These are phyloP conservation scores for Myotis vivesi DNA, from an alignment of 2,797 vertebrate species.

Conservation along the genomic window DNA sequence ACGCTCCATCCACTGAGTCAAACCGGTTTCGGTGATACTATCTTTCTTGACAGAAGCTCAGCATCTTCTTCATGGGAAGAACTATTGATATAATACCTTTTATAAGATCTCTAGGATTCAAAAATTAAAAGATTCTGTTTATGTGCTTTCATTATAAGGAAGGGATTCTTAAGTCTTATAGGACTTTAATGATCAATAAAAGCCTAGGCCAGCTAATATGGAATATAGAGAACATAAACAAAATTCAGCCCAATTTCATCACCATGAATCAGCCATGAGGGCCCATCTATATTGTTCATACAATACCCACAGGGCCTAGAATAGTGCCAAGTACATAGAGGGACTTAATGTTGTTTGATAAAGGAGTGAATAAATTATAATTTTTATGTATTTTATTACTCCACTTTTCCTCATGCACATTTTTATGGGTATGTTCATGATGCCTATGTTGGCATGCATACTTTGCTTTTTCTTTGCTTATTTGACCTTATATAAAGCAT, in stretches of 20 bases:
- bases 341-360: not conserved
- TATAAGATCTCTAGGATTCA: not conserved
- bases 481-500: not conserved
- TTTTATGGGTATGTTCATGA: not conserved
- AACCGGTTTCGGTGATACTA: too few relatives aligned
- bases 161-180: not conserved
- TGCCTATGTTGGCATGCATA: not conserved
- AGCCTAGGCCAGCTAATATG: not conserved
- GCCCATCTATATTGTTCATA: not conserved
- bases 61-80: not conserved
- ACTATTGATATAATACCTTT: not conserved
- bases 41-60: not conserved
- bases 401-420: not conserved
- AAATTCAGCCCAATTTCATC: not conserved
- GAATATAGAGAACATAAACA: not conserved
- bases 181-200: slow-evolving; percentile 1
- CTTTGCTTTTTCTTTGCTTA: not conserved
- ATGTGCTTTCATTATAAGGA: not conserved
- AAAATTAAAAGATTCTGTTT: not conserved
- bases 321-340: not conserved
- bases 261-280: not conserved
- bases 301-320: not conserved
- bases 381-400: not conserved
- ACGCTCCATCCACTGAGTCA: too few relatives aligned
- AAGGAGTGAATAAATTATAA: not conserved